Base-by-base conservation (phyloP, 2,888 invertebrate genomes). In the Xestobium rufovillosum region DNA sequence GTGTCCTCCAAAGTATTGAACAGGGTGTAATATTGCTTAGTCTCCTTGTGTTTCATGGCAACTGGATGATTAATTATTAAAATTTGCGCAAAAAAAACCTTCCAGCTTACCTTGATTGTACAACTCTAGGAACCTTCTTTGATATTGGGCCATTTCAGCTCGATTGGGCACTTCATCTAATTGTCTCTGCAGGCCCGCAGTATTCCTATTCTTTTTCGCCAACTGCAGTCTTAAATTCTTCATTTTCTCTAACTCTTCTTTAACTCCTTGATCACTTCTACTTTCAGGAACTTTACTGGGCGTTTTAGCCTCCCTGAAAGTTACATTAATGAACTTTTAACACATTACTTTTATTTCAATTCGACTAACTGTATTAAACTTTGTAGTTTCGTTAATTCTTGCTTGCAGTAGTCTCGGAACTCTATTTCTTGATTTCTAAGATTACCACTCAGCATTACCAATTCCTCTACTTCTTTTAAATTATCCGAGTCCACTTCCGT, bases 1-100 rank as follows among this genome's bases (percentile, higher is more conserved):
- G 89, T 88, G 67, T 96, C 95, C 61, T 91, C 85, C 35, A 96
- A 70, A 2, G 92, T 92, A 64, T 98, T 97, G 67, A 94, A 94
- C 43, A 96, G 73, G 26, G 90, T 91, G 63, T 88, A 97, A 70
- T 91, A 95, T 71, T 96, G 94, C 65, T 96, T 96, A 0, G 96
- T 96, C 73, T 97, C 95, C 60, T 87, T 84, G 63, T 96, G 94
- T 56, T 91, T 95, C 15, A 87, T 84, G 43, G 92, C 85, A 57
- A 97, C 92, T 92, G 67, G n/a, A n/a, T n/a, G n/a, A n/a, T n/a
- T n/a, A n/a, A n/a, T 10, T 28, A 28, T n/a, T n/a, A n/a, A n/a
- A n/a, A n/a, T n/a, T n/a, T n/a, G n/a, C n/a, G 28, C 12, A 34
- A 34, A 10, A 12, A n/a, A 9, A 31, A n/a, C 13, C 19, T 19